These are phyloP conservation scores for Aleiodes sp. DNA, from an alignment of 1,140 invertebrate species.

Conservation along the genomic window DNA sequence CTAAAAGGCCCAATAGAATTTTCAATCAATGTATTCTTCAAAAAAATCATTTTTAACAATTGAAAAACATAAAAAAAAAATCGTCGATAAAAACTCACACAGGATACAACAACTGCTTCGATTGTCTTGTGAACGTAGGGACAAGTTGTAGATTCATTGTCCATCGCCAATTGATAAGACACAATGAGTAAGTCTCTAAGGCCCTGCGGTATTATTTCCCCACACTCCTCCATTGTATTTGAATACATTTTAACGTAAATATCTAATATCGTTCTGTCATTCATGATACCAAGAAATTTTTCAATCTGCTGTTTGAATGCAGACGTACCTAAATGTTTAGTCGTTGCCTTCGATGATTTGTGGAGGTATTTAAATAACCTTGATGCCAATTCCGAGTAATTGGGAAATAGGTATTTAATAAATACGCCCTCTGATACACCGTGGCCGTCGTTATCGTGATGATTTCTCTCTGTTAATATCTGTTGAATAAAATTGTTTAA, in stretches of 20 bases:
- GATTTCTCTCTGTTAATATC: constrained; percentile 26
- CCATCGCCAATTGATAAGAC: constrained; percentile 80
- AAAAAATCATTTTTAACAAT: not conserved
- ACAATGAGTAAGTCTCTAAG: constrained; percentile 73
- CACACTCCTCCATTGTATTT: constrained; percentile 56
- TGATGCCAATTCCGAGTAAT: constrained; percentile 76
- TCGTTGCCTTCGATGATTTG: constrained; percentile 69
- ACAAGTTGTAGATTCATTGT: constrained; percentile 70
- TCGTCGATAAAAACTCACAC: constrained; percentile 59
- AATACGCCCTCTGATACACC: constrained; percentile 47
- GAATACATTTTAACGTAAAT: constrained; percentile 74
- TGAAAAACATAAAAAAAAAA: constrained; percentile 11
- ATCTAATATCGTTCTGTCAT: constrained; percentile 72
- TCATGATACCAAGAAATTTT: constrained; percentile 74
- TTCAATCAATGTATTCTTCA: constrained; percentile 13
- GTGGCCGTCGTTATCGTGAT: constrained; percentile 15
- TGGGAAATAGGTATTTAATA: constrained; percentile 80
- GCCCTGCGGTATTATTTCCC: constrained; percentile 69
- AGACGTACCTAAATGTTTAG: constrained; percentile 68
- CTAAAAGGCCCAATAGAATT: constrained; percentile 51
- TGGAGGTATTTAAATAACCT: constrained; percentile 75
- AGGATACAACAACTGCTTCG: constrained; percentile 75
- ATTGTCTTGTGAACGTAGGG: constrained; percentile 74
- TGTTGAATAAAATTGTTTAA: too few relatives aligned
- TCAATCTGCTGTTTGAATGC: constrained; percentile 78